These are phyloP conservation scores for Hesperophylax magnus DNA, from an alignment of 1,140 invertebrate species.

Conservation along the genomic window DNA sequence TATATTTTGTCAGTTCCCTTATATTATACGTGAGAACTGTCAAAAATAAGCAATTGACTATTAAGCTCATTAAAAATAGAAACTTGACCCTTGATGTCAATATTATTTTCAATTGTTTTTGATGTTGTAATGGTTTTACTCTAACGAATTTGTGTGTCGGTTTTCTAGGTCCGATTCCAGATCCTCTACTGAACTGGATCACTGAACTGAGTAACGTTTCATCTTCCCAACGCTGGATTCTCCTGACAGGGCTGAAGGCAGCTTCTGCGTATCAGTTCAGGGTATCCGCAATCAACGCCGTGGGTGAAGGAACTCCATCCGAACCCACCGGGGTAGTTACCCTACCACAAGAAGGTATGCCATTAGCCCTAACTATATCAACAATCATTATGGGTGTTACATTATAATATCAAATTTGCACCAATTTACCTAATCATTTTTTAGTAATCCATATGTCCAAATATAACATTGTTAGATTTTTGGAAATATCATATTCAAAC, in stretches of 20 bases:
- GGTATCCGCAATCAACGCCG: conserved; percentile 94
- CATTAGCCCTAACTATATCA: neutral
- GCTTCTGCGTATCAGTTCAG: conserved; percentile 96
- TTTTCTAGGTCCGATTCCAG: conserved; percentile 81
- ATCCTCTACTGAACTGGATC: conserved; percentile 88
- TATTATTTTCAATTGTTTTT: too few relatives aligned
- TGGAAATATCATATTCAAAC: conserved; percentile 6
- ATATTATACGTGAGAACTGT: too few relatives aligned
- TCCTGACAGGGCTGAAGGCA: conserved; percentile 91
- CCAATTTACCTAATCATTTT: neutral
- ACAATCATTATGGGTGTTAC: too few relatives aligned
- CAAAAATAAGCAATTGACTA: too few relatives aligned
- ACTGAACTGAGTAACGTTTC: conserved; percentile 91
- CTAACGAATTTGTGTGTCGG: too few relatives aligned
- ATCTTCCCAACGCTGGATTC: conserved; percentile 81
- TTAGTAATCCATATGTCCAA: conserved; percentile 24
- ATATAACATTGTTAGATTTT: conserved; percentile 29
- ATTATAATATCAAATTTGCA: too few relatives aligned
- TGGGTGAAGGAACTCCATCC: conserved; percentile 93
- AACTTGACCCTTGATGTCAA: too few relatives aligned
- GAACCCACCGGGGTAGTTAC: conserved; percentile 89
- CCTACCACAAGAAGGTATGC: conserved; percentile 92
- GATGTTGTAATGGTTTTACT: too few relatives aligned
- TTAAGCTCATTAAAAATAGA: too few relatives aligned
- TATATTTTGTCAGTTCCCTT: too few relatives aligned